These are phyloP conservation scores for Fukomys damarensis DNA, from an alignment of 2,113 vertebrate species.

Conservation along the genomic window DNA sequence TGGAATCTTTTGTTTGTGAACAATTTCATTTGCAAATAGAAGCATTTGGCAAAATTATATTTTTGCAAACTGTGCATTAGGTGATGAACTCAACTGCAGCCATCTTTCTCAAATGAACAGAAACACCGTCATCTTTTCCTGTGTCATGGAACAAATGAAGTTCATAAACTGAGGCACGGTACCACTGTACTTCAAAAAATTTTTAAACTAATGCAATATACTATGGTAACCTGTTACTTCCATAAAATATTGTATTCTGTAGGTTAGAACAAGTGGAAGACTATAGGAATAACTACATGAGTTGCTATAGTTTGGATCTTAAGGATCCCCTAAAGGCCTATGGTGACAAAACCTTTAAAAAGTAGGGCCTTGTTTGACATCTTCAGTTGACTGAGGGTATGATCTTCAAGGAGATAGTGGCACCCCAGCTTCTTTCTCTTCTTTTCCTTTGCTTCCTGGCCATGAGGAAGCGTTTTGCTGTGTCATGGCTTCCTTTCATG, in stretches of 20 bases:
- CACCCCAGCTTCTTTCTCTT: background rate
- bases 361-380: background rate
- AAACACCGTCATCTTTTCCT: background rate
- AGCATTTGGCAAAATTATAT: background rate
- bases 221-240: background rate
- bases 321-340: background rate
- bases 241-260: background rate
- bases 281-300: background rate
- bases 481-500: background rate
- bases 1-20: background rate
- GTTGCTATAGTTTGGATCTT: background rate
- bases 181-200: background rate
- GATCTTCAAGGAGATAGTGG: background rate
- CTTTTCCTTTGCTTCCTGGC: background rate
- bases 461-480: background rate
- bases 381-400: background rate
- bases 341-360: background rate
- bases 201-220: background rate
- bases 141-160: background rate
- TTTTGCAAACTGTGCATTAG: background rate
- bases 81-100: background rate
- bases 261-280: background rate
- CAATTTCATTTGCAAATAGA: background rate
- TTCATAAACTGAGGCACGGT: background rate
- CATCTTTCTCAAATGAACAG: background rate